Evolutionary conservation across 1,140 invertebrate genomes (phyloP).

Genomic region (Glomeris maerens): DNA sequence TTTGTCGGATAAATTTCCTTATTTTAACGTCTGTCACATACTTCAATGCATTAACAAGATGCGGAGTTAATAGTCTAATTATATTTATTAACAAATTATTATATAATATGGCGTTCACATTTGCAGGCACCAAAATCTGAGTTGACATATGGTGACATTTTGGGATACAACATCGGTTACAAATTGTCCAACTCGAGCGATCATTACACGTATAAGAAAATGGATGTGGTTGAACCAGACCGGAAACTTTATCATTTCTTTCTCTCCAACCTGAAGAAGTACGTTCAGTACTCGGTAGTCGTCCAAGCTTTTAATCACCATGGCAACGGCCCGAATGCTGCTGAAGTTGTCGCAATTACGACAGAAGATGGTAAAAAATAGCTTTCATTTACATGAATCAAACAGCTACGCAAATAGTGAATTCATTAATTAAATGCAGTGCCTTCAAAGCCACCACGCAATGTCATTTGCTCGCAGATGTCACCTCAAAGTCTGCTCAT

Average conservation of each 20-base stretch:
- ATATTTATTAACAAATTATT: too few species aligned
- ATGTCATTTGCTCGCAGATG: conserved; percentile 28
- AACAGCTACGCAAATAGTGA: neutral
- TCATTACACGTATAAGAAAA: conserved; percentile 20
- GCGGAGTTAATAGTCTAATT: too few species aligned
- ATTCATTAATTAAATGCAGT: conserved; percentile 26
- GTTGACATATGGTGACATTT: conserved; percentile 84
- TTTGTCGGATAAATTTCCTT: too few species aligned
- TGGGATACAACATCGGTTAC: conserved; percentile 59
- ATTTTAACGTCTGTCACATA: too few species aligned
- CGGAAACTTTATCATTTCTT: conserved; percentile 21
- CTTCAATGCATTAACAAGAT: too few species aligned
- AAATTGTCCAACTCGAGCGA: conserved; percentile 28
- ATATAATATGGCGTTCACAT: too few species aligned
- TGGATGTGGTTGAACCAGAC: conserved; percentile 16
- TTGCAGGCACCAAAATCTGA: conserved; percentile 55
- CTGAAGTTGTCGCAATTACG: conserved; percentile 27
- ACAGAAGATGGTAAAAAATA: conserved; percentile 34
- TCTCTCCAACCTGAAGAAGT: conserved; percentile 45
- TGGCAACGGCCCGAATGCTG: conserved; percentile 33
- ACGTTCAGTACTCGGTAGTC: conserved; percentile 31
- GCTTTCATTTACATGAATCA: neutral
- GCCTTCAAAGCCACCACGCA: conserved; percentile 32
- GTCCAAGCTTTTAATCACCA: conserved; percentile 32
- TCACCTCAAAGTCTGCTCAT: conserved; percentile 30